Conservation (phyloP, 30 jellyfish, hydroid and myxozoan genomes). For the Aurelia sp. region DNA sequence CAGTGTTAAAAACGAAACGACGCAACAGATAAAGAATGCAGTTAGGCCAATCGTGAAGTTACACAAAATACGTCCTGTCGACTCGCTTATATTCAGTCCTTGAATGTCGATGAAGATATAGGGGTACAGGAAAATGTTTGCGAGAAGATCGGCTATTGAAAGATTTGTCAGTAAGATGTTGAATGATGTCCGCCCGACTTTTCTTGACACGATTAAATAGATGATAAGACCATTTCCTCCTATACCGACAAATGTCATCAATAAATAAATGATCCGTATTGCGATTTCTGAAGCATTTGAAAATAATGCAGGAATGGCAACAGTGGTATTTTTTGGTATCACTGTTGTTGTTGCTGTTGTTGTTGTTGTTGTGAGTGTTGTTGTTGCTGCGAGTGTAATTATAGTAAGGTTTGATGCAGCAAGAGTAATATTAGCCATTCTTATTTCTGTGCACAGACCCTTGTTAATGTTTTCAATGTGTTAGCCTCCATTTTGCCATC, state of each 20-base stretch:
- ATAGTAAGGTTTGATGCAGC: too few relatives aligned
- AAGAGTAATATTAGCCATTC: too few relatives aligned
- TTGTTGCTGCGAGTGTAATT: too few relatives aligned
- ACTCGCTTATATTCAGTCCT: conserved; percentile 18
- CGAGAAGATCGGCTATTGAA: conserved; percentile 47
- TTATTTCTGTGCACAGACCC: too few relatives aligned
- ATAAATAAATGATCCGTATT: conserved; percentile 12
- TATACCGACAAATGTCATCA: conserved; percentile 20
- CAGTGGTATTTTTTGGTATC: too few relatives aligned
- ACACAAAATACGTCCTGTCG: conserved; percentile 26
- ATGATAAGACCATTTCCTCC: conserved; percentile 45
- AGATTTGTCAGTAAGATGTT: conserved; percentile 45
- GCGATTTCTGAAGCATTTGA: conserved; percentile 17
- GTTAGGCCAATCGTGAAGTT: conserved; percentile 49
- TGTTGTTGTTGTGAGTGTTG: too few relatives aligned
- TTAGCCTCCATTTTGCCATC: too few relatives aligned
- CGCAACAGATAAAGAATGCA: conserved; percentile 32
- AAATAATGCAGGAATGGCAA: conserved; percentile 1
- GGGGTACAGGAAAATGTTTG: conserved; percentile 48
- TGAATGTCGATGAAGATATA: conserved; percentile 50
- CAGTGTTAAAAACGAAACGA: conserved; percentile 49
- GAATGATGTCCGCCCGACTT: conserved; percentile 55
- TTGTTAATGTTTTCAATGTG: too few relatives aligned
- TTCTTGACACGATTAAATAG: conserved; percentile 9
- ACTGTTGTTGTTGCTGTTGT: too few relatives aligned